Evolutionary conservation across 2,888 invertebrate genomes (phyloP).

Genomic region (Sesamia inferens): DNA sequence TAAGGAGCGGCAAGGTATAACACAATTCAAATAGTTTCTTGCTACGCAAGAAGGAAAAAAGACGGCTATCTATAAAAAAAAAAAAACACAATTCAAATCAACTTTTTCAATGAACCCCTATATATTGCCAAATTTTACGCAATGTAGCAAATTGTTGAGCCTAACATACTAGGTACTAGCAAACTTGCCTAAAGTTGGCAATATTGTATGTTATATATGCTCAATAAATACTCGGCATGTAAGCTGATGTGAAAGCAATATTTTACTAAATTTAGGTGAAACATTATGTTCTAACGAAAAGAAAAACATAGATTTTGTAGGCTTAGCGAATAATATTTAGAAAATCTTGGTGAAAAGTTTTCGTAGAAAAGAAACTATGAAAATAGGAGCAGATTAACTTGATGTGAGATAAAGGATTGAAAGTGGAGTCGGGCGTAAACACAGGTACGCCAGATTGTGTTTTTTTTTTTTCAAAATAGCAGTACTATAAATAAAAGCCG

Average conservation of each 20-base stretch:
- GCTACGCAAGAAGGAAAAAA: no score
- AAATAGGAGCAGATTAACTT: neutral
- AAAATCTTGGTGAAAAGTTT: neutral
- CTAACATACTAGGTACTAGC: constrained; percentile 3
- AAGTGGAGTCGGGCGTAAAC: neutral
- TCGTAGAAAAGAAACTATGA: neutral
- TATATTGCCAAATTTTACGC: neutral
- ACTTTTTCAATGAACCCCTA: no score
- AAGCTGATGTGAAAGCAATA: neutral
- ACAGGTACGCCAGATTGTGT: neutral
- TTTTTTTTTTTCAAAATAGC: neutral
- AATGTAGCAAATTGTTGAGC: neutral
- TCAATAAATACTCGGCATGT: constrained; percentile 16
- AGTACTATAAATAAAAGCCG: no score
- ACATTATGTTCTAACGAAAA: constrained; percentile 3
- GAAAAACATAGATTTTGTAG: neutral
- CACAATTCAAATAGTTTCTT: no score
- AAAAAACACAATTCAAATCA: no score
- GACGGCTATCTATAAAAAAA: no score
- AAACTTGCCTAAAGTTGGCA: neutral
- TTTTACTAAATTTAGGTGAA: constrained; percentile 7
- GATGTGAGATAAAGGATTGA: neutral
- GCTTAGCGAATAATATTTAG: neutral
- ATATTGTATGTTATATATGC: constrained; percentile 17
- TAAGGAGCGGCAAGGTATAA: no score